Conservation (phyloP, 2,888 invertebrate genomes). For the Leptinotarsa peninsularis region DNA sequence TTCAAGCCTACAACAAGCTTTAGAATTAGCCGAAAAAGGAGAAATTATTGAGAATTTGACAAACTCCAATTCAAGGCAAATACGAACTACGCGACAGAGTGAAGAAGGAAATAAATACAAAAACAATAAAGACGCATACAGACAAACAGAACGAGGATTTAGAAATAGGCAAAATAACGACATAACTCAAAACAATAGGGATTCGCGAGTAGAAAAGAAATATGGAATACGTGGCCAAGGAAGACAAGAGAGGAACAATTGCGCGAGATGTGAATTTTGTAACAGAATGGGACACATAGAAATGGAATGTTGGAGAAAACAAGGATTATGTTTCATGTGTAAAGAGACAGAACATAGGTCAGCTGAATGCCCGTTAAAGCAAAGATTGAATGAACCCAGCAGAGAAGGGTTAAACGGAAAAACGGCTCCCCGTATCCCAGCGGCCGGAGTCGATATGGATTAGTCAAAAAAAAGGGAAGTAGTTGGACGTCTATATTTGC, state of each 20-base stretch:
- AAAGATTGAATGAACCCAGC: background rate
- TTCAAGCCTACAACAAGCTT: background rate
- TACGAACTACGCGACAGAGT: background rate
- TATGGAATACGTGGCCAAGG: background rate
- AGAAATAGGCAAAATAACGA: too few species aligned
- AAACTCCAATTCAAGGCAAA: background rate
- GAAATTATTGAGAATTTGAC: background rate
- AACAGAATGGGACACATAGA: background rate
- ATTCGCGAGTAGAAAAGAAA: too few species aligned
- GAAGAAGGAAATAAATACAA: background rate
- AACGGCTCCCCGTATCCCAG: background rate
- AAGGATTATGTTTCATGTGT: background rate
- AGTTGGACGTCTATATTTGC: background rate
- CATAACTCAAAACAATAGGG: too few species aligned
- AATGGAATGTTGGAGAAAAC: background rate
- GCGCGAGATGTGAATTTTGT: background rate
- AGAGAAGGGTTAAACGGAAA: background rate
- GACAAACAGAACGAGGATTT: background rate
- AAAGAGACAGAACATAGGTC: background rate
- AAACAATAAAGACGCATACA: background rate
- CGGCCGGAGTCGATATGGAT: background rate
- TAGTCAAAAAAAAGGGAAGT: background rate
- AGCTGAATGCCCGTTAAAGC: background rate
- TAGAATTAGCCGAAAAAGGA: background rate
- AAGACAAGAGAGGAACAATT: background rate